phyloP scores from a whole-genome alignment of 2,797 vertebrate species.

The Etheostoma perlongum region DNA sequence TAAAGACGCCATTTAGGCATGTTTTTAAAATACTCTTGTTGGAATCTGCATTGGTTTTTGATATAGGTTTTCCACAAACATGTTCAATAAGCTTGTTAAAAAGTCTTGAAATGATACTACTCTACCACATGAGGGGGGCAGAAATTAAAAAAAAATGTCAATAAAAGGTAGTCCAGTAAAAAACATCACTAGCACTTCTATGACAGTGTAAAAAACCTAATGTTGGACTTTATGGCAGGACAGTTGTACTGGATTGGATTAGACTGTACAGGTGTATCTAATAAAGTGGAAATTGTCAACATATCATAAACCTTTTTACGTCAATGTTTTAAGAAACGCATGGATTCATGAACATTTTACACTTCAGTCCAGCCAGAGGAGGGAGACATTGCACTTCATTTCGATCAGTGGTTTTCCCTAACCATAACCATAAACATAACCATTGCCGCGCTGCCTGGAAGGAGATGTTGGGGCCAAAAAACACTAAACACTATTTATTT shows the following conservation, averaged over 20 bases:
- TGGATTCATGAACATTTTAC: neutral
- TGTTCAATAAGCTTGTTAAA: neutral
- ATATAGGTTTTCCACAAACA: neutral
- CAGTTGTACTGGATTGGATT: neutral
- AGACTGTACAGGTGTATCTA: neutral
- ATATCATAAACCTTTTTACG: neutral
- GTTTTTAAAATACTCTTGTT: neutral
- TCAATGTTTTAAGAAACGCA: neutral
- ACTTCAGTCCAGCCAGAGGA: conserved; percentile 55
- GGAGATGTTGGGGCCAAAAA: no score
- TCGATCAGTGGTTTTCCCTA: neutral
- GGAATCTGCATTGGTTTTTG: neutral
- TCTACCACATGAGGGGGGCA: neutral
- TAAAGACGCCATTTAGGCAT: neutral
- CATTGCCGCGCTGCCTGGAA: no score
- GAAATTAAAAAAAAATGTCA: neutral
- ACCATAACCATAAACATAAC: no score
- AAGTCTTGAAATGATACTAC: neutral
- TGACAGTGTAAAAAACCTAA: neutral
- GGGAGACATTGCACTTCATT: conserved; percentile 69
- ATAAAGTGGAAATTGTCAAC: neutral
- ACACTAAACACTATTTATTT: conserved; percentile 14
- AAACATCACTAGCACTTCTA: neutral
- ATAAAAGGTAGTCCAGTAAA: neutral
- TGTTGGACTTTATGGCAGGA: neutral